Base-by-base conservation (phyloP, 2,888 invertebrate genomes). In the Quadroppia sp. region DNA sequence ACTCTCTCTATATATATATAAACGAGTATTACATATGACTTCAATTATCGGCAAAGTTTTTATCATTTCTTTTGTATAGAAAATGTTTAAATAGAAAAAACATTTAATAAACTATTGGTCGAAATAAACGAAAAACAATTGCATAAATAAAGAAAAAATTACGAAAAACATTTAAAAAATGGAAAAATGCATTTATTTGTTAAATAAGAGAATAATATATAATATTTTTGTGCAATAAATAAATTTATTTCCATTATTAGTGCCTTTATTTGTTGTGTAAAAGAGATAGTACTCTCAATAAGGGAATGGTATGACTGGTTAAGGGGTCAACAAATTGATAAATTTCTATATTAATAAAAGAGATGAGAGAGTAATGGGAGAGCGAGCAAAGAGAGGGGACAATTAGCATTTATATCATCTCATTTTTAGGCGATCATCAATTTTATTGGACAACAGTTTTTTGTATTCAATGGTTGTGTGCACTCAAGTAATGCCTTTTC, bases 351-450 rank as follows among this genome's bases (percentile, higher is more conserved):
- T 25, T 17, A 50, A n/a, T 20, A 20, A 7, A 50, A 23, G 23
- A n/a, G 15, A 15, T 11, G 45, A 45, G 15, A 45, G 45, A 45
- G 45, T 2, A 59, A 7, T 28, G 59, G 30, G 59, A 59, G 20
- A 59, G 59, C 15, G 13, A 28, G 59, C 28, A 17, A 20, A 15
- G 25, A 59, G 30, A 28, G 59, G 9, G 17, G n/a, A 32, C 61
- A 61, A 61, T 61, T 61, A 61, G 61, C 61, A 61, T 61, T 61
- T 32, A 61, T 61, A 61, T 61, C n/a, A 32, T 32, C 32, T 61
- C 32, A 61, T 61, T 61, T 61, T n/a, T 17, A 61, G n/a, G 6
- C 61, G 61, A 61, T 53, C 61, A 61, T 32, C 30, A 61, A 30
- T 61, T 32, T 30, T 61, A 61, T 61, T 61, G 20, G 32, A 61